These are phyloP conservation scores for Ifrita kowaldi DNA, from an alignment of 2,113 vertebrate genomes.

Conservation along the genomic window DNA sequence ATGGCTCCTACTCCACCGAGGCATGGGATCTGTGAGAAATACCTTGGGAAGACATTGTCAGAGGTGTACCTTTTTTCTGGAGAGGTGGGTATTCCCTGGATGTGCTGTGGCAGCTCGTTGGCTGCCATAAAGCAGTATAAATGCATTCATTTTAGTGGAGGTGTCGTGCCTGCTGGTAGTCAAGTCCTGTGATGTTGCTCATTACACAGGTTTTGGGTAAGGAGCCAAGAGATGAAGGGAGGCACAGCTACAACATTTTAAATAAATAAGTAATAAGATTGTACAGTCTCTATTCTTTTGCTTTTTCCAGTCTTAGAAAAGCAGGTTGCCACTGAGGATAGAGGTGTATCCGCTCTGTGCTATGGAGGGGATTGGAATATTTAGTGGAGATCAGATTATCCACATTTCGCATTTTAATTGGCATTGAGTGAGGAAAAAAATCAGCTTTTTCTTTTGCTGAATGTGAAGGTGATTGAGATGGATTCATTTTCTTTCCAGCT, in stretches of 20 bases:
- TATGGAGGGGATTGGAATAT: background rate
- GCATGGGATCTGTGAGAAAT: background rate
- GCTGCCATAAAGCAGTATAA: background rate
- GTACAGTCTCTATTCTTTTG: background rate
- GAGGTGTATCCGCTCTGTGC: background rate
- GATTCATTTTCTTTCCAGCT: conserved; percentile 30
- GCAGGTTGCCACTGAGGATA: background rate
- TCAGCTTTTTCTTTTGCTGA: background rate
- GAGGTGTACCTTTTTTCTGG: background rate
- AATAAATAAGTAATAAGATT: conserved; percentile 38
- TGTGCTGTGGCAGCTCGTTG: background rate
- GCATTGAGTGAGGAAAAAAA: background rate
- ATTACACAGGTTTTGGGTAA: background rate
- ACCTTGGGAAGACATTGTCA: background rate
- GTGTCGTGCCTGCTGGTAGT: background rate
- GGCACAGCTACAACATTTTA: background rate
- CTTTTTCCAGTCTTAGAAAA: background rate
- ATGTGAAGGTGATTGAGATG: conserved; percentile 13
- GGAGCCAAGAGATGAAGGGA: conserved; percentile 17
- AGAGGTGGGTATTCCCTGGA: background rate
- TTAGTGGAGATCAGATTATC: background rate
- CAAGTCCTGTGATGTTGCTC: background rate
- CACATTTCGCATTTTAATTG: conserved; percentile 3
- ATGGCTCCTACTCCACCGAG: background rate
- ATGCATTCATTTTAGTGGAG: background rate